Evolutionary conservation across 2,888 invertebrate genomes (phyloP).

Genomic region (Calliphora vomitoria): DNA sequence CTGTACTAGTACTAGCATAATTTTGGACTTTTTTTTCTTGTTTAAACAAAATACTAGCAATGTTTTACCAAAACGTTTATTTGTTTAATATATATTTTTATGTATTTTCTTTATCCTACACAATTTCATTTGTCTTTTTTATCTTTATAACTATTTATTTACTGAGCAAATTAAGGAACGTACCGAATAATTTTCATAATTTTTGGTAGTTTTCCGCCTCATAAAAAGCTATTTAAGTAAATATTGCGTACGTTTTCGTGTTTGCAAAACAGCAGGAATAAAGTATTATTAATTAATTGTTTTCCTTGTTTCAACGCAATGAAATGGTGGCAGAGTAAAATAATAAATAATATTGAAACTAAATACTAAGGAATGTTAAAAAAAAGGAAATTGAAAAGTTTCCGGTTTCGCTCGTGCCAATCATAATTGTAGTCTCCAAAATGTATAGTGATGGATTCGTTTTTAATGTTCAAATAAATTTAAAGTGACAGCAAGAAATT

Average conservation of each 20-base stretch:
- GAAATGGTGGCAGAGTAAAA: not conserved
- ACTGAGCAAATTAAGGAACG: not conserved
- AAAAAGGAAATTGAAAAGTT: not conserved
- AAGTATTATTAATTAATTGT: not conserved
- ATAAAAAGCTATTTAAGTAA: not conserved
- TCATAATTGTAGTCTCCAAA: not conserved
- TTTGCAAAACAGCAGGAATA: not conserved
- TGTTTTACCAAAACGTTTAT: not conserved
- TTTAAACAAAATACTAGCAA: not conserved
- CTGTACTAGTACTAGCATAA: not conserved
- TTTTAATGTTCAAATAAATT: slow-evolving; percentile 1
- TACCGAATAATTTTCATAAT: not conserved
- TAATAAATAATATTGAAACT: not conserved
- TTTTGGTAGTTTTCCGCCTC: not conserved
- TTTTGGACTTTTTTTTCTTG: not conserved
- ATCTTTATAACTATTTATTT: slow-evolving; percentile 3
- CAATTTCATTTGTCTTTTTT: not conserved
- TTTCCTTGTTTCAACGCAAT: not conserved
- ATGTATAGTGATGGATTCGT: not conserved
- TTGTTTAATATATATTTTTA: not conserved
- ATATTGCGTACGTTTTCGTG: not conserved
- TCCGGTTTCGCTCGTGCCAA: not conserved
- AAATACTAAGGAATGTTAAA: not conserved
- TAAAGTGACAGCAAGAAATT: not conserved
- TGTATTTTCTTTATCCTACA: not conserved